A percentile compares a stretch with the other conserved stretches of the same genome.
These are phyloP conservation scores for Drosophila busckii DNA, from an alignment of 1,140 invertebrate species.

Conservation along the genomic window DNA sequence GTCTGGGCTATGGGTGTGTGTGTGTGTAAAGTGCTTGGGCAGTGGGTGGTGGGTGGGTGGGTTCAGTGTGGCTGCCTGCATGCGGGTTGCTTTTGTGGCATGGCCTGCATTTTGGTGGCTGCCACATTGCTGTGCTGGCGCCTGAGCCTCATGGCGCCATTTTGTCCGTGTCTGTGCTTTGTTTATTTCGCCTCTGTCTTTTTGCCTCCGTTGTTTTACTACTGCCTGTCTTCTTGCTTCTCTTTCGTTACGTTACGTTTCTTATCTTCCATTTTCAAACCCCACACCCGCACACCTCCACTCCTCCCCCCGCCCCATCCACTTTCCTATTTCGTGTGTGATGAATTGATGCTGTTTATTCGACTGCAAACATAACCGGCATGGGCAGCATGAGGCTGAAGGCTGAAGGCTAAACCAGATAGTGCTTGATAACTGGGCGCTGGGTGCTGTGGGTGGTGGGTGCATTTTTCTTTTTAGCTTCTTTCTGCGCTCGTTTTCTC, in stretches of 20 bases:
- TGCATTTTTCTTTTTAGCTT: constrained; percentile 1
- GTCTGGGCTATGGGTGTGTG: no score
- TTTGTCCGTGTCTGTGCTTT: constrained; percentile 11
- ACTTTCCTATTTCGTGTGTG: constrained; percentile 50
- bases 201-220: background rate
- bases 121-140: constrained; percentile 11
- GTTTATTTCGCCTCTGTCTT: background rate
- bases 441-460: constrained; percentile 22
- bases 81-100: background rate
- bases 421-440: background rate
- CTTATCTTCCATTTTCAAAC: background rate
- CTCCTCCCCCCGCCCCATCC: constrained; percentile 2
- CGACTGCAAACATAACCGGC: constrained; percentile 71
- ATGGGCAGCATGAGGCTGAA: constrained; percentile 28
- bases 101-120: constrained; percentile 36
- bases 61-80: background rate
- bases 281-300: background rate
- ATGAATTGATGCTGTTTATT: constrained; percentile 76
- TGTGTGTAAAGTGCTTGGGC: background rate
- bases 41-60: no score
- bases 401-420: background rate
- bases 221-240: background rate
- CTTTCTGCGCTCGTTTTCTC: background rate
- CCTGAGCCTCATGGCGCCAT: constrained; percentile 43
- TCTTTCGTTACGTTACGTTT: no score